Evolutionary conservation across 64 coral and sea anemone genomes (phyloP), one percentile per base, ranked within the genome.

Genomic region (Stylophora pistillata): DNA sequence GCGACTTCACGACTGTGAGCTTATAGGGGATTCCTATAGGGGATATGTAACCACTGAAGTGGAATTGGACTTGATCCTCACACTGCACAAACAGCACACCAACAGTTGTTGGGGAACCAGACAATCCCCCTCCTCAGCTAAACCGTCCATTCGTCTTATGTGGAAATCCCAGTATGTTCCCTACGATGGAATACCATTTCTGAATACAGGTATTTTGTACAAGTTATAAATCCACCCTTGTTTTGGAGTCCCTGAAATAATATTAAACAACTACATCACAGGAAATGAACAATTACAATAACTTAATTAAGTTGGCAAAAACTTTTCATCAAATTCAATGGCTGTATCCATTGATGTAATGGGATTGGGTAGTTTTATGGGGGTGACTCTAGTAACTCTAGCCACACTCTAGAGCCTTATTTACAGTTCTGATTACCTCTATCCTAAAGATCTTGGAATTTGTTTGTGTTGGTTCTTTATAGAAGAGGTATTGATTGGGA

Each of bases 111-210:
- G 97, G 97, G 97, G 97, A 0, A 99, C 97, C 0, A 92, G 97
- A 4, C 97, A 99, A 31, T 99, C 97, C 1, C 97, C 97, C 28
- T 99, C 97, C 20, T 99, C 97, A 12, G 93, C 93, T 31, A 99
- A 99, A 85, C 97, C 97, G 28, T 99, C 97, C 0, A 95, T 99
- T 58, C 84, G 97, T 27, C 86, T 99, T 0, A 99, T 99, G 97
- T 99, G 97, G 97, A 89, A 95, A 25, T 95, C 93, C 0, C 97
- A 99, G 29, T 99, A 99, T 75, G 97, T 99, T 13, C 97, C 97
- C 4, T 99, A 95, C 58, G 97, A 99, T 90, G 97, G 97, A 16
- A 92, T 99, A 72, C 97, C 97, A 4, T 99, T 99, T 52, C 71
- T 99, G 10, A 99, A 99, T 74, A 99, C 93, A 90, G 97, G 97